phyloP scores from a whole-genome alignment of 2,888 invertebrate genomes.

The Iselma pallidipennis region DNA sequence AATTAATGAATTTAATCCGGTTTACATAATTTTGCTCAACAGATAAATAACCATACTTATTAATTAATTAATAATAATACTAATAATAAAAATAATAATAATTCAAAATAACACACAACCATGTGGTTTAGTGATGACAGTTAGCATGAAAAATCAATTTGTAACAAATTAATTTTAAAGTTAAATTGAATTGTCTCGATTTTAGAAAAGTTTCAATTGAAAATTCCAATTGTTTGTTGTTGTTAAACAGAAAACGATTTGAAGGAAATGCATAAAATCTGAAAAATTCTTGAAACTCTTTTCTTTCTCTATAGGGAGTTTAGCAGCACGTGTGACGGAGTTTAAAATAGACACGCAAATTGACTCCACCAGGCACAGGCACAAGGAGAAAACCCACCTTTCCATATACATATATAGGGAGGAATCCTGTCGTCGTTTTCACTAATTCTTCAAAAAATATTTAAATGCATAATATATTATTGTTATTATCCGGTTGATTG shows the following conservation, averaged over 20 bases:
- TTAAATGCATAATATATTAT: conserved; percentile 7
- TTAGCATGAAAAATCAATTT: no score
- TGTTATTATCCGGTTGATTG: conserved; percentile 6
- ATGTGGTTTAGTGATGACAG: no score
- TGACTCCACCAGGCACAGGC: conserved; percentile 23
- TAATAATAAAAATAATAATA: no score
- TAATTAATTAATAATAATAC: neutral
- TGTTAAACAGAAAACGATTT: neutral
- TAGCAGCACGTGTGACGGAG: conserved; percentile 6
- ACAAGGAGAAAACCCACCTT: no score
- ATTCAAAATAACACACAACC: no score
- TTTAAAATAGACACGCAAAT: conserved; percentile 20
- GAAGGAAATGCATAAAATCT: conserved; percentile 16
- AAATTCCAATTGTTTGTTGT: no score
- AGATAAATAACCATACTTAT: neutral
- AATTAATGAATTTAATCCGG: conserved; percentile 10
- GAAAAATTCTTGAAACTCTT: conserved; percentile 11
- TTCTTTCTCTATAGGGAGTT: neutral
- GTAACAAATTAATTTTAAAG: conserved; percentile 3
- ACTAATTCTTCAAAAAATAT: conserved; percentile 9
- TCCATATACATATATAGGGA: conserved; percentile 15
- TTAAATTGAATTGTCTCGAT: conserved; percentile 13
- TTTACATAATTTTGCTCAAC: neutral
- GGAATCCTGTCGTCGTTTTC: conserved; percentile 17
- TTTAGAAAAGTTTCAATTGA: neutral